Base-by-base conservation (phyloP, 92 coral and sea anemone species). In the Porites divaricata region DNA sequence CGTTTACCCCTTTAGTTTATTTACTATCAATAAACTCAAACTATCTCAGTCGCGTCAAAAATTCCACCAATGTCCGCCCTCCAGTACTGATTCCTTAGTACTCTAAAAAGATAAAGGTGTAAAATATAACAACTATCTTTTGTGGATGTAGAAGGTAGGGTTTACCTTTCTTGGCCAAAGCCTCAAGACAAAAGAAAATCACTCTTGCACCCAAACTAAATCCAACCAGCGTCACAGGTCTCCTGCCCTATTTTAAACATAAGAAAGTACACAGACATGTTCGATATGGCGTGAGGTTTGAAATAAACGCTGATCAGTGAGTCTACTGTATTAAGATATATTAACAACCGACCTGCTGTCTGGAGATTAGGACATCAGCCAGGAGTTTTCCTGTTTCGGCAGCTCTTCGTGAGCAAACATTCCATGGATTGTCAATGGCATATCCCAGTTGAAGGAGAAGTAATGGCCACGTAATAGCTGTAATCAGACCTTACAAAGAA, bases 121-220 rank as follows among this genome's bases (percentile, higher is more conserved):
- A 35, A 35, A 35, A 35, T 35, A 35, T 4, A 35, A 35, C 45
- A 35, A 6, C 45, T 35, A 35, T 35, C 45, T 35, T 35, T 35
- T 35, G 45, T 35, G 45, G 45, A 35, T 35, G 45, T 13, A 11
- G 13, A 15, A 4, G 10, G 24, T 16, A 22, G 28, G 7, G 21
- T 71, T 79, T 73, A 89, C 96, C 87, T 87, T 84, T 84, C 70
- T 77, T 77, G 71, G 81, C 81, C 41, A 77, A 77, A 45, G 91
- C 93, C 73, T 91, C 89, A 56, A 95, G 89, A 61, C 98, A 95
- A 82, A 91, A 91, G 82, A 84, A 95, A 41, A 95, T 93, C 65
- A 95, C 98, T 61, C 98, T 94, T 54, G 98, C 98, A 16, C 98
- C 98, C 57, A 95, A 83, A 65, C 98, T 95, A 91, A 95, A 95